Conservation (phyloP, 2,113 vertebrate genomes). For the Falcunculus frontatus region DNA sequence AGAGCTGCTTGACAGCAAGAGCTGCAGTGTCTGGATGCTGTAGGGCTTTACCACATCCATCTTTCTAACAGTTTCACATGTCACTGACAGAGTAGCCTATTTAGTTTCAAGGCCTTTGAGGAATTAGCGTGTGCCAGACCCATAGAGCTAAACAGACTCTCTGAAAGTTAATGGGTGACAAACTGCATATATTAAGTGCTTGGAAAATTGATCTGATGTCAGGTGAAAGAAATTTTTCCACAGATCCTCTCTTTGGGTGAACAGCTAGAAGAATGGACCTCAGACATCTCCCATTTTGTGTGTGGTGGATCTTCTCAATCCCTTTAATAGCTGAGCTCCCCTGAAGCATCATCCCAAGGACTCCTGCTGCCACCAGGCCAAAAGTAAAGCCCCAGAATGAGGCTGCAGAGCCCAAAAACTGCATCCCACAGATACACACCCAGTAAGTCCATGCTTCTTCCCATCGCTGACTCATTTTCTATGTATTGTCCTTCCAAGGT, state of each 20-base stretch:
- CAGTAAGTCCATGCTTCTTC: not conserved
- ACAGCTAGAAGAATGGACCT: not conserved
- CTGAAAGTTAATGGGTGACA: conserved; percentile 25
- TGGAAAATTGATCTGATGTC: not conserved
- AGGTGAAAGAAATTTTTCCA: not conserved
- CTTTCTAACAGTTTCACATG: not conserved
- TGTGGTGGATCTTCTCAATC: not conserved
- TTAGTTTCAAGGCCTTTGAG: conserved; percentile 38
- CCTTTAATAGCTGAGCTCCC: not conserved
- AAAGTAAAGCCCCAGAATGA: not conserved
- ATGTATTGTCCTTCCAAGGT: not conserved
- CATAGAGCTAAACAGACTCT: not conserved
- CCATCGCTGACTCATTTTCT: not conserved
- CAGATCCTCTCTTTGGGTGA: not conserved
- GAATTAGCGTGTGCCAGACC: not conserved
- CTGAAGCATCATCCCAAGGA: not conserved
- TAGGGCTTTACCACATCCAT: not conserved
- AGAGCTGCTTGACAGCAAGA: not conserved
- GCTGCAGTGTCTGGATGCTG: not conserved
- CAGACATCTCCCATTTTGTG: not conserved
- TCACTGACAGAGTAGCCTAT: conserved; percentile 39
- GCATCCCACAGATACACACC: not conserved
- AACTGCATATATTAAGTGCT: not conserved
- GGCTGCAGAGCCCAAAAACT: not conserved
- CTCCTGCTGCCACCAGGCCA: not conserved